These are phyloP conservation scores for Dysdera silvatica DNA, from an alignment of 1,140 invertebrate species.

Conservation along the genomic window DNA sequence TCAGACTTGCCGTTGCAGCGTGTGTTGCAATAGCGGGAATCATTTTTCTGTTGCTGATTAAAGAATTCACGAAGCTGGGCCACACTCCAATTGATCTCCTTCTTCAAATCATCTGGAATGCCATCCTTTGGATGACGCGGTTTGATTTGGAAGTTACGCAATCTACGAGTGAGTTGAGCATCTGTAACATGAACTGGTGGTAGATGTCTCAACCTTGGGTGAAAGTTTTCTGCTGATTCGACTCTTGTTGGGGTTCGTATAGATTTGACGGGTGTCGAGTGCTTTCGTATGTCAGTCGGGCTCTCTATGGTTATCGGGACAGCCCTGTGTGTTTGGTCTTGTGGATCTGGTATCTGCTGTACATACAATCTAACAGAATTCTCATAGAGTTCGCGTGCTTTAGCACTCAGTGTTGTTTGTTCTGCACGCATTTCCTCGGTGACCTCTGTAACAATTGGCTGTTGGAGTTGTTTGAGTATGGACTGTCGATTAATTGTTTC, in stretches of 20 bases:
- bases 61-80: slow-evolving; percentile 43
- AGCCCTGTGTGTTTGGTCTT: slow-evolving; percentile 31
- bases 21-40: neutral
- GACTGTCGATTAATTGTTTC: slow-evolving; percentile 38
- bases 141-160: slow-evolving; percentile 20
- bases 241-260: slow-evolving; percentile 10
- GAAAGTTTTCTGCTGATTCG: neutral
- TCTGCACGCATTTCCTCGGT: slow-evolving; percentile 39
- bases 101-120: slow-evolving; percentile 32
- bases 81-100: slow-evolving; percentile 45
- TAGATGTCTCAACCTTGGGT: slow-evolving; percentile 15
- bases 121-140: slow-evolving; percentile 9
- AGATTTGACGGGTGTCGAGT: slow-evolving; percentile 20
- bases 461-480: slow-evolving; percentile 34
- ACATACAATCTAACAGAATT: slow-evolving; percentile 43
- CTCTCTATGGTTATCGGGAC: slow-evolving; percentile 27
- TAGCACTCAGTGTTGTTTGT: slow-evolving; percentile 41
- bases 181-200: slow-evolving; percentile 29
- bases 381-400: slow-evolving; percentile 45
- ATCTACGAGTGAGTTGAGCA: slow-evolving; percentile 5
- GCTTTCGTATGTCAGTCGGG: slow-evolving; percentile 10
- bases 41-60: slow-evolving; percentile 13
- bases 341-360: slow-evolving; percentile 32
- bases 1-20: slow-evolving; percentile 9
- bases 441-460: slow-evolving; percentile 3